Base-by-base conservation (phyloP, 2,888 invertebrate genomes). In the Brachyopa scutellaris region DNA sequence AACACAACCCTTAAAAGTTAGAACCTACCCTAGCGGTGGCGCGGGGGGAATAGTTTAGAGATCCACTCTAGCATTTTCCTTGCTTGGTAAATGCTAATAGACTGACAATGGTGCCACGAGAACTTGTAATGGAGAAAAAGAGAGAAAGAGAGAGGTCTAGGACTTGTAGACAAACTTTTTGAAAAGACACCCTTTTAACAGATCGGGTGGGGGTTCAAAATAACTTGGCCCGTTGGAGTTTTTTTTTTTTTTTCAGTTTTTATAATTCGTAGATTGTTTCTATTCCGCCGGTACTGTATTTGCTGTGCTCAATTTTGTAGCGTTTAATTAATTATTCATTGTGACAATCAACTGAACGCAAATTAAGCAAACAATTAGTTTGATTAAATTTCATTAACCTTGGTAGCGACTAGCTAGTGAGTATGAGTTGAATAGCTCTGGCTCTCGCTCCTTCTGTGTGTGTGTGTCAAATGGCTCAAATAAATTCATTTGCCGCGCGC, bases 361-460 rank as follows among this genome's bases (percentile, higher is more conserved):
- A 89, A 88, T 88, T 88, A 87, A 89, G 88, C 88, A 89, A 89
- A 88, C 88, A 88, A 88, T 88, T 88, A 89, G 88, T 89, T 89
- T 89, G 88, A 89, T 89, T 89, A 88, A 89, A 89, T 86, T 87
- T 88, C 57, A 17, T 57, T 38, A 77, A 53, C 49, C 9, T 31
- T 23, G 38, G 9, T n/a, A n/a, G n/a, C n/a, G n/a, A n/a, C n/a
- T n/a, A n/a, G n/a, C n/a, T n/a, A 26, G 26, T 26, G 26, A 26
- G 6, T 5, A 6, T 5, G 6, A 26, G 26, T 3, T 5, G 26
- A 6, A 4, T 26, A 33, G 17, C n/a, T 9, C 2, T 19, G 33
- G 17, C 3, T 17, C 11, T 6, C 7, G 26, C 26, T 26, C 26
- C n/a, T 26, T 26, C n/a, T 51, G 2, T 64, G 31, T 38, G 19